Percentiles rank a stretch among this genome's conserved stretches.
These are phyloP conservation scores for Hapalemur alaotrensis DNA, from an alignment of 2,797 vertebrate species.

Conservation along the genomic window DNA sequence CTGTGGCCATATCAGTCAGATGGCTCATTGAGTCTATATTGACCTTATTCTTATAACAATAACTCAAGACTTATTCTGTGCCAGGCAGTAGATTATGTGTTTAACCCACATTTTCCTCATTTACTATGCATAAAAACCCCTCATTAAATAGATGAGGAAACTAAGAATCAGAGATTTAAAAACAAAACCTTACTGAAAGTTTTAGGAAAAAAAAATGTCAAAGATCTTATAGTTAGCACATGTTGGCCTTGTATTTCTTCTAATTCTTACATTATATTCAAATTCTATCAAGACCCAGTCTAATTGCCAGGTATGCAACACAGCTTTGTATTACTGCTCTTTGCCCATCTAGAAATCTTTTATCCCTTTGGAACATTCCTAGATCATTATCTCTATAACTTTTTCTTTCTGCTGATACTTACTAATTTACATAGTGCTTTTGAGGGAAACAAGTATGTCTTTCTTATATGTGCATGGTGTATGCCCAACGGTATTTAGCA, in stretches of 20 bases:
- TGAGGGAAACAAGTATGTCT: neutral
- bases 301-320: neutral
- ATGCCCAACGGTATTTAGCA: neutral
- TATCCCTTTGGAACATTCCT: neutral
- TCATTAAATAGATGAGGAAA: neutral
- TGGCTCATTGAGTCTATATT: neutral
- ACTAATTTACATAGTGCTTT: neutral
- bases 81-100: neutral
- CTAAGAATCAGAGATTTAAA: neutral
- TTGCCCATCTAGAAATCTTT: neutral
- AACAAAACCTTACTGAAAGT: neutral
- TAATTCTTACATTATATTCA: neutral
- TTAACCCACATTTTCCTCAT: neutral
- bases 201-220: neutral
- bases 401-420: neutral
- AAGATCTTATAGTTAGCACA: neutral
- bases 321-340: neutral
- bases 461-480: neutral
- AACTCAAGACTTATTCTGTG: neutral
- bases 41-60: neutral
- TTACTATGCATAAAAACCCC: neutral
- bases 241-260: neutral
- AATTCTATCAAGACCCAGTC: neutral
- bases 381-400: neutral
- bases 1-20: neutral